Percentiles rank a stretch among this genome's conserved stretches.
phyloP scores from a whole-genome alignment of 2,113 vertebrate genomes.

The Callipepla squamata region DNA sequence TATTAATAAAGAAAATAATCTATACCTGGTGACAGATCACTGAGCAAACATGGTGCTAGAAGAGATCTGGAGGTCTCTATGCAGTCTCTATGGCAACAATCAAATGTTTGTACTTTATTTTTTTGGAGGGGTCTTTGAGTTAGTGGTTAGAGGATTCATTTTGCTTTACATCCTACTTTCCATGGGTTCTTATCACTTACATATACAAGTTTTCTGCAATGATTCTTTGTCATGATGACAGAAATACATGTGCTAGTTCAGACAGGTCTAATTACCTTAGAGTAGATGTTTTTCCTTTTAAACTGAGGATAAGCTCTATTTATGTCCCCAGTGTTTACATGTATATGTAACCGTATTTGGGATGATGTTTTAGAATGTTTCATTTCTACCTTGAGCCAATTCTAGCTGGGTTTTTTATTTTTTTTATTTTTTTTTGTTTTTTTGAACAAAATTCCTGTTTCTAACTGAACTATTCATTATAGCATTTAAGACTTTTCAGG shows the following conservation, averaged over 20 bases:
- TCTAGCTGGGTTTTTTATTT: background rate
- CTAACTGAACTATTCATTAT: background rate
- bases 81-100: background rate
- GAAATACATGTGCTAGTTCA: background rate
- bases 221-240: background rate
- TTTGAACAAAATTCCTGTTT: background rate
- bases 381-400: background rate
- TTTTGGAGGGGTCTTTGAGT: background rate
- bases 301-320: background rate
- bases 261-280: background rate
- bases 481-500: background rate
- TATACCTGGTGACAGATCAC: background rate
- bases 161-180: background rate
- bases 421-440: background rate
- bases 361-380: background rate
- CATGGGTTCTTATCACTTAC: accelerated
- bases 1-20: background rate
- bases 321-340: background rate
- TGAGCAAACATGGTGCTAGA: background rate
- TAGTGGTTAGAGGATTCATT: background rate
- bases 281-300: background rate
- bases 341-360: background rate
- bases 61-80: background rate
- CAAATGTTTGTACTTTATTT: background rate
- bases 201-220: background rate